Evolutionary conservation across 2,888 invertebrate genomes (phyloP), one percentile per base, ranked within the genome.

Genomic region (Iselma pallidipennis): DNA sequence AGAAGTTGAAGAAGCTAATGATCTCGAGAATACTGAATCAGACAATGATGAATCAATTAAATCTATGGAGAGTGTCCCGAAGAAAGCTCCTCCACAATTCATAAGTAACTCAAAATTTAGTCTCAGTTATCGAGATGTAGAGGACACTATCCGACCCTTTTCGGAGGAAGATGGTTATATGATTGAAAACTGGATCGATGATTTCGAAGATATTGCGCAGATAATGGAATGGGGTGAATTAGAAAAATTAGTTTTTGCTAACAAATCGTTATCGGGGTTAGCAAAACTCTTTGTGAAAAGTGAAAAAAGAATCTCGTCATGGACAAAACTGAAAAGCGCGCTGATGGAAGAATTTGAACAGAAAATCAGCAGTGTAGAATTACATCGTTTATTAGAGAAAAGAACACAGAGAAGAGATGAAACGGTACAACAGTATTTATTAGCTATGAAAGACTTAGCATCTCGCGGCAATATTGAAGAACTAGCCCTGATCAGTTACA

Each of bases 391-490:
- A 19, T 51, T 67, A 28, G 42, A 54, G 4, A 54, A 66, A 4
- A 55, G 72, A 10, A 75, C 68, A 28, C 78, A 74, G 65, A 65
- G 69, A 19, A 70, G 59, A 28, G 68, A 72, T 12, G 78, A 79
- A 62, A 74, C 72, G 2, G 66, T 68, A 4, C 74, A 74, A 59
- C 74, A 79, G 45, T 80, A 78, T 58, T 74, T 77, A 28, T 61
- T 77, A 4, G 49, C 51, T n/a, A 79, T 78, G 76, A 76, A 73
- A 59, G 76, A 79, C n/a, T n/a, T n/a, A n/a, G n/a, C n/a, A n/a
- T n/a, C n/a, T n/a, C n/a, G n/a, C n/a, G n/a, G n/a, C n/a, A n/a
- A n/a, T n/a, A 62, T 53, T 77, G 19, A 33, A 33, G 33, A 33
- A 14, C 14, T 14, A 4, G n/a, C 33, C 6, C 33, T 33, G 0